phyloP scores from a whole-genome alignment of 2,888 invertebrate species.

The Baccha elongata region DNA sequence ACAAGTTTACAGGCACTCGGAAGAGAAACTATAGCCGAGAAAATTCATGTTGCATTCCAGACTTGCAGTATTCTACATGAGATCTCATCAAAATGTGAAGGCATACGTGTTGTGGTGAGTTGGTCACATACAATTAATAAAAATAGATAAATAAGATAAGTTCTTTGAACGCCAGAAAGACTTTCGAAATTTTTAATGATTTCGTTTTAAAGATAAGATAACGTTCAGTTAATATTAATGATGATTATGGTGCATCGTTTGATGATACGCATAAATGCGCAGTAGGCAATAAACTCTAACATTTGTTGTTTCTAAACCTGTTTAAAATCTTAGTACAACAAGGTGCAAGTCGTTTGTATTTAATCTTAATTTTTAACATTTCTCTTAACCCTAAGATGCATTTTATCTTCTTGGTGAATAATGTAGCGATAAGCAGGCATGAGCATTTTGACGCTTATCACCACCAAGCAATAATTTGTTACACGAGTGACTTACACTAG shows the following conservation, averaged over 20 bases:
- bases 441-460: too few relatives aligned
- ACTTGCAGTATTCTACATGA: constrained; percentile 85
- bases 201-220: constrained; percentile 5
- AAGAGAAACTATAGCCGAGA: constrained; percentile 87
- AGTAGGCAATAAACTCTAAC: too few relatives aligned
- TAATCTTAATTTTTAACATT: too few relatives aligned
- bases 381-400: too few relatives aligned
- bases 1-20: constrained; percentile 89
- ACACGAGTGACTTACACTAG: too few relatives aligned
- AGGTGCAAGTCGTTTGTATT: too few relatives aligned
- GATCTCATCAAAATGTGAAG: constrained; percentile 84
- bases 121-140: background rate
- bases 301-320: too few relatives aligned
- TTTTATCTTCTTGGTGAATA: too few relatives aligned
- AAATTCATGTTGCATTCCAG: constrained; percentile 90
- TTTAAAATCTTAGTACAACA: too few relatives aligned
- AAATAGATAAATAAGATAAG: constrained; percentile 23
- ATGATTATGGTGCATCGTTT: background rate
- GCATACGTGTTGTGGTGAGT: constrained; percentile 88
- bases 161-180: background rate
- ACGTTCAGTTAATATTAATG: background rate
- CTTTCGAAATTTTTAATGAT: background rate
- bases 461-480: too few relatives aligned
- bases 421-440: too few relatives aligned
- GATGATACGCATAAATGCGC: too few relatives aligned